These are phyloP conservation scores for Leptinotarsa peninsularis DNA, from an alignment of 2,888 invertebrate genomes.

Conservation along the genomic window DNA sequence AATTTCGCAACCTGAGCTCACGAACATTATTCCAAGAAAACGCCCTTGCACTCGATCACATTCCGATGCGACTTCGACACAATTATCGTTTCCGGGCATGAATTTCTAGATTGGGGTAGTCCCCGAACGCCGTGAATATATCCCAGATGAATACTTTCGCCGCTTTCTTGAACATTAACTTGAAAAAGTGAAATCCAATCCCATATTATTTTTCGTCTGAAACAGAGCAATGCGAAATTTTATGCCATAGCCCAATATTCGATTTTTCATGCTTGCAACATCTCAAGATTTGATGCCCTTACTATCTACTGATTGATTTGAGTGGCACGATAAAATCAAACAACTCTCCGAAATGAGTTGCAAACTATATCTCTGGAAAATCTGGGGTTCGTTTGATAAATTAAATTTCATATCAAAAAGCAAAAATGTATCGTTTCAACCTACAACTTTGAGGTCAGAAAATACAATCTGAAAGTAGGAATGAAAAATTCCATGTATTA, in stretches of 20 bases:
- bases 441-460: no score
- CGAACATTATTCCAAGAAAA: not conserved
- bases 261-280: not conserved
- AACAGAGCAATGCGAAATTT: constrained; percentile 30
- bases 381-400: no score
- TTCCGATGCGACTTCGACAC: constrained; percentile 25
- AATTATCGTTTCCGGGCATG: constrained; percentile 46
- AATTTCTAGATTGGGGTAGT: constrained; percentile 35
- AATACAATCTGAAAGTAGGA: no score
- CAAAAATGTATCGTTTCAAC: no score
- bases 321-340: no score
- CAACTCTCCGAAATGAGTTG: no score
- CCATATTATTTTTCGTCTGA: constrained; percentile 37
- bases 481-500: no score
- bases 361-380: no score
- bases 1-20: not conserved
- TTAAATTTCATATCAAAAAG: no score
- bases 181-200: constrained; percentile 41
- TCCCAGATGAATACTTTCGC: constrained; percentile 38
- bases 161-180: constrained; percentile 31
- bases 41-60: constrained; percentile 36
- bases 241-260: not conserved
- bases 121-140: constrained; percentile 31
- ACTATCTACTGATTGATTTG: no score
- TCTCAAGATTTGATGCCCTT: not conserved